Evolutionary conservation across 2,113 vertebrate species (phyloP).

Genomic region (Enhydra lutris): DNA sequence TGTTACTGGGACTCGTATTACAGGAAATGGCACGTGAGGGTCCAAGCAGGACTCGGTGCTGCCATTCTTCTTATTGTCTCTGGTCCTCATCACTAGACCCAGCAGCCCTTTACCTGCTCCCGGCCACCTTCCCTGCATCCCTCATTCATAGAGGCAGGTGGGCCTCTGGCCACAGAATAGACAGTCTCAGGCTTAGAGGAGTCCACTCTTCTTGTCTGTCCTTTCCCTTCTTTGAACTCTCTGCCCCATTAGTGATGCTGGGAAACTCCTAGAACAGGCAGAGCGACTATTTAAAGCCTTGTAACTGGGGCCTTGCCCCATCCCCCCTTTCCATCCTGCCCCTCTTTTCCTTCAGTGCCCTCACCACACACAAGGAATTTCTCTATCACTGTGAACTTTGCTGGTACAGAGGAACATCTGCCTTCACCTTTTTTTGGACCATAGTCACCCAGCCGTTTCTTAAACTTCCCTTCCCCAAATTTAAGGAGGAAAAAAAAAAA

Average conservation of each 20-base stretch:
- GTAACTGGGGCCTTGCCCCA: background rate
- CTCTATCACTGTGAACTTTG: constrained; percentile 66
- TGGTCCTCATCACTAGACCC: constrained; percentile 52
- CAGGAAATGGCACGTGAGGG: constrained; percentile 46
- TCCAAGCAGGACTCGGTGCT: background rate
- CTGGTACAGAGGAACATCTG: constrained; percentile 44
- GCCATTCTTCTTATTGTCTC: constrained; percentile 44
- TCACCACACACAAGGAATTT: constrained; percentile 53
- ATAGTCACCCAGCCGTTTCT: constrained; percentile 54
- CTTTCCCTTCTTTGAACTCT: background rate
- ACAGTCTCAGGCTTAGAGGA: constrained; percentile 23
- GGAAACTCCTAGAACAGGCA: constrained; percentile 47
- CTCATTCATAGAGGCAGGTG: background rate
- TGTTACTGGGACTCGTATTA: constrained; percentile 62
- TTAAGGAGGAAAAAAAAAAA: background rate
- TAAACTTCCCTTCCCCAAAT: constrained; percentile 30
- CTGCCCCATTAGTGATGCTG: background rate
- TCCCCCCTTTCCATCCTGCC: background rate
- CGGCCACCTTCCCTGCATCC: background rate
- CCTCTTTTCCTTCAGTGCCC: background rate
- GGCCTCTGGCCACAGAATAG: background rate
- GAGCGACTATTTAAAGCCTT: constrained; percentile 37
- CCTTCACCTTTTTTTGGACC: constrained; percentile 40
- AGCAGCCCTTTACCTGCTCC: background rate
- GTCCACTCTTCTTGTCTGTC: background rate